Percentiles rank a stretch among this genome's conserved stretches.
Conservation (phyloP, 1,140 invertebrate species). For the Lanistes nyassanus region DNA sequence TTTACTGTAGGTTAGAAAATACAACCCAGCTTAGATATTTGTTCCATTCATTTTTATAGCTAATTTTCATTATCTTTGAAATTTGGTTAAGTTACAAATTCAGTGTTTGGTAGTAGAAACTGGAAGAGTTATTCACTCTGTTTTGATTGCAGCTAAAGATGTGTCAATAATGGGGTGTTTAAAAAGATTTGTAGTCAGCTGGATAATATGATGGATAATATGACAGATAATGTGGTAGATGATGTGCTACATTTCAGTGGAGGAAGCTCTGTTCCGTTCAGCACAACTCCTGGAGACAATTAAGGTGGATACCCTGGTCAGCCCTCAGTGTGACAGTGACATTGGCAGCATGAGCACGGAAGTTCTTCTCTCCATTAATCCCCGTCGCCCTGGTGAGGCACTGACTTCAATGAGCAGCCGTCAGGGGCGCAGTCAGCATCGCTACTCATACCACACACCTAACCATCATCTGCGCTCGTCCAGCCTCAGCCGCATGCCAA, state of each 20-base stretch:
- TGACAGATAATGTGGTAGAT: too few relatives aligned
- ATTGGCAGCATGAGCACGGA: conserved; percentile 44
- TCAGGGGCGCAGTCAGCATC: conserved; percentile 30
- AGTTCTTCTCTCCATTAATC: conserved; percentile 37
- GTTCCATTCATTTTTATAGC: too few relatives aligned
- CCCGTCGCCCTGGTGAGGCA: conserved; percentile 17
- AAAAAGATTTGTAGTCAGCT: too few relatives aligned
- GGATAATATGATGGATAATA: too few relatives aligned
- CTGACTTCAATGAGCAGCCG: background rate
- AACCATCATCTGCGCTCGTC: conserved; percentile 10
- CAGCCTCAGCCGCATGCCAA: conserved; percentile 22
- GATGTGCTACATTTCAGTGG: conserved; percentile 31
- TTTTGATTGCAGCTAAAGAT: too few relatives aligned
- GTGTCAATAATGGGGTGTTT: too few relatives aligned
- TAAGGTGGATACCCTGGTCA: conserved; percentile 21
- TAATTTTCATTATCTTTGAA: too few relatives aligned
- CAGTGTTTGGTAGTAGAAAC: too few relatives aligned
- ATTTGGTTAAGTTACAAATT: too few relatives aligned
- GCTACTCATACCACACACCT: conserved; percentile 43
- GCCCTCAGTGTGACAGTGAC: conserved; percentile 31
- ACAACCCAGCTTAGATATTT: too few relatives aligned
- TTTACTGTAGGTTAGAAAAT: too few relatives aligned
- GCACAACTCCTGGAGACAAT: conserved; percentile 43
- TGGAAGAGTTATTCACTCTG: too few relatives aligned
- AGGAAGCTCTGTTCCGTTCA: conserved; percentile 48